Evolutionary conservation across 2,797 vertebrate genomes (phyloP).

Genomic region (Cuniculus paca): DNA sequence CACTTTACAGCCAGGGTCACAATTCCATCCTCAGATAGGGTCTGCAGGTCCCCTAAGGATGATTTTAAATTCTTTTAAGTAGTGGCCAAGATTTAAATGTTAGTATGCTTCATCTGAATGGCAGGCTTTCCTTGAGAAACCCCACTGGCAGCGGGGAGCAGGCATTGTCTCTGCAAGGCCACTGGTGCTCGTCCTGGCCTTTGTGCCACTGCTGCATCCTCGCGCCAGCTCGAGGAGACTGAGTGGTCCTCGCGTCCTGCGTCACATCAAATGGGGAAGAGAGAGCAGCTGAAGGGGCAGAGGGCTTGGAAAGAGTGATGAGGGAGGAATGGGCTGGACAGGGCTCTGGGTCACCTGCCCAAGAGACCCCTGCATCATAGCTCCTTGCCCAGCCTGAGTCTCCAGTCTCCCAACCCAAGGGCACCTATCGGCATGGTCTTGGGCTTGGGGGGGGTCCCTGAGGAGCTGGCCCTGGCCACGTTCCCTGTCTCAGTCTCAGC

Average conservation of each 20-base stretch:
- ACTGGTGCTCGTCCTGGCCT: accelerated
- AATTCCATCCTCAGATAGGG: neutral
- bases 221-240: no score
- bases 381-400: neutral
- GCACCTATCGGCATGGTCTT: neutral
- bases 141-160: accelerated
- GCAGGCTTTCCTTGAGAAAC: neutral
- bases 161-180: neutral
- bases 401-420: neutral
- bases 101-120: neutral
- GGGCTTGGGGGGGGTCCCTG: neutral
- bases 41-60: neutral
- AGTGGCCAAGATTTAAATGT: neutral
- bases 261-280: neutral
- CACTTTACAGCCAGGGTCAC: neutral
- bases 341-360: neutral
- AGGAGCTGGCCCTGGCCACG: neutral
- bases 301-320: neutral
- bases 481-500: neutral
- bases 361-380: neutral
- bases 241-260: accelerated
- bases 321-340: accelerated
- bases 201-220: neutral
- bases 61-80: neutral
- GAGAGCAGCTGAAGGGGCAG: neutral